Evolutionary conservation across 2,113 vertebrate species (phyloP).

Genomic region (Muntiacus reevesi): DNA sequence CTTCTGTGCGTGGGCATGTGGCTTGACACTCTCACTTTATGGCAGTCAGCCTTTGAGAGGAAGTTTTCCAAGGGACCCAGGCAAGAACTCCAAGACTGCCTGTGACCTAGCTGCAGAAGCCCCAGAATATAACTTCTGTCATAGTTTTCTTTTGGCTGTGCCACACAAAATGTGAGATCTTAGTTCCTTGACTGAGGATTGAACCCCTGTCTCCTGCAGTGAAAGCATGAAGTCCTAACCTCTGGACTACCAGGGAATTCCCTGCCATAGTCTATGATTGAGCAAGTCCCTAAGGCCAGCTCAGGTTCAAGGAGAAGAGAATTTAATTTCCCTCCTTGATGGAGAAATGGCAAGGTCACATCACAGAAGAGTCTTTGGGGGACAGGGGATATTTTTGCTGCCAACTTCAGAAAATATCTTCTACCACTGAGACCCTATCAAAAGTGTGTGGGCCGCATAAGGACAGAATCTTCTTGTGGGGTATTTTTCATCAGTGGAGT

Average conservation of each 20-base stretch:
- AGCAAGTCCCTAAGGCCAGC: neutral
- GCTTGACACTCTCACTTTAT: neutral
- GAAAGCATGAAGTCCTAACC: neutral
- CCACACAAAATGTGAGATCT: neutral
- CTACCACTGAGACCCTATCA: neutral
- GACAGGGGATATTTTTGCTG: neutral
- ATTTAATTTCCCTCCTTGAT: neutral
- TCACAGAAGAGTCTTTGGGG: neutral
- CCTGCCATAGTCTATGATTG: neutral
- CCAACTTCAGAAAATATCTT: neutral
- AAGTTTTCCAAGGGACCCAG: neutral
- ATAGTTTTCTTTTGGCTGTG: neutral
- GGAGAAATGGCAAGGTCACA: neutral
- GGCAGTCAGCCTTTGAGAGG: neutral
- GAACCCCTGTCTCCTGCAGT: neutral
- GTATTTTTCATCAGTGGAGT: neutral
- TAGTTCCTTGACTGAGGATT: neutral
- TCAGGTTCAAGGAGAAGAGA: neutral
- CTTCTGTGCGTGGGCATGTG: neutral
- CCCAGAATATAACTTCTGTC: neutral
- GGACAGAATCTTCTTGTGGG: neutral
- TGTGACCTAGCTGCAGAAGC: neutral
- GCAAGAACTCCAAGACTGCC: neutral
- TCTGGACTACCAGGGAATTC: neutral
- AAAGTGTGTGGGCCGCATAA: neutral